Base-by-base conservation (phyloP, 2,888 invertebrate genomes). In the Lasioglossum malachurum region DNA sequence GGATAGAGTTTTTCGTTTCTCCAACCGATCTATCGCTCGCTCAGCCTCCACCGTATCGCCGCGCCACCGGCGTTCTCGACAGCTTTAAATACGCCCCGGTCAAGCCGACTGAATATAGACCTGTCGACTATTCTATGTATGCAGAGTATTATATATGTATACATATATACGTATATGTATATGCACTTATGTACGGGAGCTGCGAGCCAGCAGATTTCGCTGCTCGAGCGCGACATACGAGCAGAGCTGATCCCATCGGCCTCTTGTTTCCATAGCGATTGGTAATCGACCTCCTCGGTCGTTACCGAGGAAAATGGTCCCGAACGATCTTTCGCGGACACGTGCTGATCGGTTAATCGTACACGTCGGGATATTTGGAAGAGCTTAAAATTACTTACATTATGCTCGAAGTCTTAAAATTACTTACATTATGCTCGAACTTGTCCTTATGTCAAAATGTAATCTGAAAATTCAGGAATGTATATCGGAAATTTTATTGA, bases 201-300 rank as follows among this genome's bases (percentile, higher is more conserved):
- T 27, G 31, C 16, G 64, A 64, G 31, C 49, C 78, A 73, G 76
- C 64, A 73, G 82, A 67, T 64, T 31, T 77, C 60, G 44, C 75
- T 23, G n/a, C 73, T 49, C 79, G 64, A 64, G 76, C 78, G 78
- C 72, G 73, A 27, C 60, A 44, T 96, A 96, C 96, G 96, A 96
- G 96, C 96, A 95, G 95, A 95, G 16, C 64, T 31, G 64, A 64
- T 64, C 31, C 64, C 16, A 64, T 31, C 31, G 27, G 8, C 31
- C 31, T 8, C 57, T 64, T 96, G 96, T 96, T 96, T 95, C 96
- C 96, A 96, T 96, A 96, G 96, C 95, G 96, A 96, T 96, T 96
- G 96, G 96, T 96, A 96, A 96, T 96, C 96, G 95, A 95, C 95
- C 95, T 94, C 94, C 94, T 94, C 38, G 69, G 16, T 64, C 64